Evolutionary conservation across 2,113 vertebrate genomes (phyloP).

Genomic region (Carlito syrichta): DNA sequence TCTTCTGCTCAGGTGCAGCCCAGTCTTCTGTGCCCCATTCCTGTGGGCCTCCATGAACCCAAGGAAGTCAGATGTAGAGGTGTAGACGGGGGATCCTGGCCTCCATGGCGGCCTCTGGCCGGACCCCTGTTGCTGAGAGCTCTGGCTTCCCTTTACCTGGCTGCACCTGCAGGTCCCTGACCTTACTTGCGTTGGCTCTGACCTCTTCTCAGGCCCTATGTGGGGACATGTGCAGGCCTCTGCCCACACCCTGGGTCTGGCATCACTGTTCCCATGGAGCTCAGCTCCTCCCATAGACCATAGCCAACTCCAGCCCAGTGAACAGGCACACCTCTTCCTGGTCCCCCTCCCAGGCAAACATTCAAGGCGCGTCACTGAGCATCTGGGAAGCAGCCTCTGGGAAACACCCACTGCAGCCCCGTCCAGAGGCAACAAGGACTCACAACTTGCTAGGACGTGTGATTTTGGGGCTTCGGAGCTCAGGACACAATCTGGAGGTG

Average conservation of each 20-base stretch:
- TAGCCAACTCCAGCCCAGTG: too few relatives aligned
- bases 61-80: neutral
- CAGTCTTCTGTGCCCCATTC: fast-evolving
- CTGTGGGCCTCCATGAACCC: neutral
- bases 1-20: too few relatives aligned
- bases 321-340: too few relatives aligned
- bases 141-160: neutral
- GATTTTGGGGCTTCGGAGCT: neutral
- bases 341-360: neutral
- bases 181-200: neutral
- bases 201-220: neutral
- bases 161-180: too few relatives aligned
- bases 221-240: neutral
- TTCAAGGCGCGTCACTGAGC: neutral
- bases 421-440: fast-evolving
- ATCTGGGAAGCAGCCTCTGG: neutral
- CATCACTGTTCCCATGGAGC: too few relatives aligned
- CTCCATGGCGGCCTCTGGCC: fast-evolving
- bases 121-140: neutral
- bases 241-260: neutral
- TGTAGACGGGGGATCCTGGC: too few relatives aligned
- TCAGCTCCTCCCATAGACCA: neutral
- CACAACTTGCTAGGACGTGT: fast-evolving
- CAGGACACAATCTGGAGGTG: neutral
- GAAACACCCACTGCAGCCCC: fast-evolving